phyloP scores from a whole-genome alignment of 1,140 invertebrate genomes.

The Drosophila bifasciata region DNA sequence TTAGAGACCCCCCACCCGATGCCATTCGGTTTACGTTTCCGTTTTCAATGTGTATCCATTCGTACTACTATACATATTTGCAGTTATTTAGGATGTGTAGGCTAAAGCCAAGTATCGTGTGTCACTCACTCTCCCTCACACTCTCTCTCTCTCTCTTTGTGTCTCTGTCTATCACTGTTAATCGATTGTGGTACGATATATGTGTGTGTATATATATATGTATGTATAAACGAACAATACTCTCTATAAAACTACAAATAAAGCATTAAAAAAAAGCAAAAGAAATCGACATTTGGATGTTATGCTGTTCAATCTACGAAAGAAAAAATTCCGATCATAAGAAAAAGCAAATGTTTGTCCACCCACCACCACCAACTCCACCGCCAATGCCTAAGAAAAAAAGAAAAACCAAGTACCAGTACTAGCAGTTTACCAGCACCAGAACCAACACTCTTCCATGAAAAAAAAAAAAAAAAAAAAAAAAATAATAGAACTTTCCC shows the following conservation, averaged over 20 bases:
- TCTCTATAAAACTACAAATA: conserved; percentile 53
- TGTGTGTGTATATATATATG: conserved; percentile 54
- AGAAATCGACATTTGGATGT: conserved; percentile 84
- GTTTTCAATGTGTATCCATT: conserved; percentile 37
- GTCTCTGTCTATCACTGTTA: conserved; percentile 21
- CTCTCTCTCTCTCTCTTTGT: conserved; percentile 32
- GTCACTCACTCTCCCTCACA: conserved; percentile 18
- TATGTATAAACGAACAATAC: conserved; percentile 55
- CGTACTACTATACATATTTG: conserved; percentile 12
- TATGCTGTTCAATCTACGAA: conserved; percentile 79
- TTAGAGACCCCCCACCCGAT: conserved; percentile 8
- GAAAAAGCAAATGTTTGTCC: conserved; percentile 11
- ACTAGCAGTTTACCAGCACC: conserved; percentile 16
- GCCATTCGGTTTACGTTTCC: conserved; percentile 23
- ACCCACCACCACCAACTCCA: conserved; percentile 37
- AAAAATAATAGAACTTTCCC: too few species aligned
- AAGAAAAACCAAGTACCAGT: conserved; percentile 20
- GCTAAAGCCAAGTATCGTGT: conserved; percentile 27
- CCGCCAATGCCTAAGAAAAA: conserved; percentile 8
- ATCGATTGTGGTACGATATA: background rate
- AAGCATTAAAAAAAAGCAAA: conserved; percentile 54
- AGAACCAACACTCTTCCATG: conserved; percentile 34
- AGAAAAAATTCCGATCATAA: conserved; percentile 23
- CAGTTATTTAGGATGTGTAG: conserved; percentile 12
- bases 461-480: too few species aligned